A percentile compares a stretch with the other conserved stretches of the same genome.
phyloP scores from a whole-genome alignment of 2,888 invertebrate species.

The Hemicrepidius hirtus region DNA sequence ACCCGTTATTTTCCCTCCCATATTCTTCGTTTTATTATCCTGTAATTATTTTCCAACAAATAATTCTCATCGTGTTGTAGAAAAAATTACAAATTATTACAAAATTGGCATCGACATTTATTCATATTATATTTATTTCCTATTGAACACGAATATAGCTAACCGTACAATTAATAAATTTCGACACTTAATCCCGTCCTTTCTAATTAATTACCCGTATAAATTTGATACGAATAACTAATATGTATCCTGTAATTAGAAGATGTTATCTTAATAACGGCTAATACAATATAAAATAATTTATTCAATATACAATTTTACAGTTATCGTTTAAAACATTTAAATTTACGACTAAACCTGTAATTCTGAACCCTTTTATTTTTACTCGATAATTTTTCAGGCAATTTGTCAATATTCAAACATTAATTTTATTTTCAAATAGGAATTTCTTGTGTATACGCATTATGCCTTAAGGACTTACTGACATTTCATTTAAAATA shows the following conservation, averaged over 20 bases:
- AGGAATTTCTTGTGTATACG: background rate
- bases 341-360: too few species aligned
- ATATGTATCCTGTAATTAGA: slow-evolving; percentile 39
- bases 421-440: too few species aligned
- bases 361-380: too few species aligned
- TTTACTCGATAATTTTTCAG: background rate
- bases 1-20: too few species aligned
- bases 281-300: slow-evolving; percentile 18
- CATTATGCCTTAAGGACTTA: background rate
- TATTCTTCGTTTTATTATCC: too few species aligned
- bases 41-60: too few species aligned
- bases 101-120: too few species aligned
- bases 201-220: slow-evolving; percentile 40
- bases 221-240: slow-evolving; percentile 32
- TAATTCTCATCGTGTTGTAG: too few species aligned
- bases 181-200: background rate
- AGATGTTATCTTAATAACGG: slow-evolving; percentile 28
- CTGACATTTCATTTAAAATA: slow-evolving; percentile 17
- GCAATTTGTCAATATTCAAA: background rate
- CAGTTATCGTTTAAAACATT: slow-evolving; percentile 1
- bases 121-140: too few species aligned
- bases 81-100: too few species aligned
- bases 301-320: background rate
- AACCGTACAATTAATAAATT: slow-evolving; percentile 10
- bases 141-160: background rate